A percentile compares a stretch with the other conserved stretches of the same genome.
Conservation (phyloP, 2,113 vertebrate genomes). For the Notothenia coriiceps region DNA sequence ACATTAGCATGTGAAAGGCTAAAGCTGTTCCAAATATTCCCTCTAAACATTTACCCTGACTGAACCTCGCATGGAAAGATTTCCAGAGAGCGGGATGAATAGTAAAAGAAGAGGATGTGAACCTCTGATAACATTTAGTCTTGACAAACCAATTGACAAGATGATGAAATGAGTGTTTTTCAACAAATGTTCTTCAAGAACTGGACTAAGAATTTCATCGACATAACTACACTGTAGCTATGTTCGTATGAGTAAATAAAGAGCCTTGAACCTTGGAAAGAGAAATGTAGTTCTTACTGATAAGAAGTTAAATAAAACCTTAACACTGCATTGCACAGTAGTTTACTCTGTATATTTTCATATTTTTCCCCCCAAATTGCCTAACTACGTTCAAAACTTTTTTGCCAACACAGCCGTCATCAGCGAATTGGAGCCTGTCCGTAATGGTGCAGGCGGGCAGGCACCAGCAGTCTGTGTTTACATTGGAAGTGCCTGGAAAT, state of each 20-base stretch:
- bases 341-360: slow-evolving; percentile 4
- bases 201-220: no score
- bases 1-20: slow-evolving; percentile 85
- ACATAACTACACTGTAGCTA: no score
- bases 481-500: slow-evolving; percentile 78
- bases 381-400: slow-evolving; percentile 12
- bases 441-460: slow-evolving; percentile 66
- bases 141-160: slow-evolving; percentile 33
- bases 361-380: slow-evolving; percentile 25
- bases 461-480: slow-evolving; percentile 82
- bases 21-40: slow-evolving; percentile 85
- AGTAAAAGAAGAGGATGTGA: slow-evolving; percentile 28
- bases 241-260: no score
- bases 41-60: slow-evolving; percentile 81
- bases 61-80: slow-evolving; percentile 65
- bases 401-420: slow-evolving; percentile 45
- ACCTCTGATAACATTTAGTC: slow-evolving; percentile 40
- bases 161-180: slow-evolving; percentile 8
- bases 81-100: slow-evolving; percentile 60
- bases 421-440: slow-evolving; percentile 58
- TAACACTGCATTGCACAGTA: background rate
- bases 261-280: no score
- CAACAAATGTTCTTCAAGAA: background rate
- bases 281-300: background rate
- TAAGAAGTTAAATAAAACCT: background rate